phyloP scores from a whole-genome alignment of 2,888 invertebrate species.

The Pterobdella sp. region DNA sequence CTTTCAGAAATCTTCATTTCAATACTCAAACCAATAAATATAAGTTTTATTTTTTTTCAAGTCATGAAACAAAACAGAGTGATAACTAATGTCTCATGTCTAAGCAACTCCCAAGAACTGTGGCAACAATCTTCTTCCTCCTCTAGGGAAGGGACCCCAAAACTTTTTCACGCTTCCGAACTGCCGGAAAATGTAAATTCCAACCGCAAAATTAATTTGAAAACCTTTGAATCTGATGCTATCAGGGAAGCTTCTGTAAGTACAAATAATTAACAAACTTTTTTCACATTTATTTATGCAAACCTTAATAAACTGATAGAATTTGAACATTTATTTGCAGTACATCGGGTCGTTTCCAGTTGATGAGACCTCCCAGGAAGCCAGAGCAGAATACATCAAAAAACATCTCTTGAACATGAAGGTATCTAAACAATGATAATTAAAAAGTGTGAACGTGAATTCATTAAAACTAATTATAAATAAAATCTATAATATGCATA shows the following conservation, averaged over 20 bases:
- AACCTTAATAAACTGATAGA: too few relatives aligned
- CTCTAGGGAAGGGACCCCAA: slow-evolving; percentile 19
- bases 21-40: too few relatives aligned
- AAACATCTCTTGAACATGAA: slow-evolving; percentile 24
- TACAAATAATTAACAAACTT: not conserved
- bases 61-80: slow-evolving; percentile 9
- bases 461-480: not conserved
- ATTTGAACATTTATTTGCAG: too few relatives aligned
- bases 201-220: not conserved
- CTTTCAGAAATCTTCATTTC: too few relatives aligned
- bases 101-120: not conserved
- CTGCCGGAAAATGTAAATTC: not conserved
- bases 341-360: slow-evolving; percentile 28
- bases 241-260: slow-evolving; percentile 5
- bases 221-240: not conserved
- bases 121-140: slow-evolving; percentile 14
- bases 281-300: too few relatives aligned
- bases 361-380: slow-evolving; percentile 25
- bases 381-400: slow-evolving; percentile 27
- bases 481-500: not conserved
- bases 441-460: too few relatives aligned
- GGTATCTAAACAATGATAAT: not conserved
- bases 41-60: too few relatives aligned
- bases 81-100: not conserved
- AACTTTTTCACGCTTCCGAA: not conserved